Base-by-base conservation (phyloP, 2,113 vertebrate species). In the Falco punctatus region DNA sequence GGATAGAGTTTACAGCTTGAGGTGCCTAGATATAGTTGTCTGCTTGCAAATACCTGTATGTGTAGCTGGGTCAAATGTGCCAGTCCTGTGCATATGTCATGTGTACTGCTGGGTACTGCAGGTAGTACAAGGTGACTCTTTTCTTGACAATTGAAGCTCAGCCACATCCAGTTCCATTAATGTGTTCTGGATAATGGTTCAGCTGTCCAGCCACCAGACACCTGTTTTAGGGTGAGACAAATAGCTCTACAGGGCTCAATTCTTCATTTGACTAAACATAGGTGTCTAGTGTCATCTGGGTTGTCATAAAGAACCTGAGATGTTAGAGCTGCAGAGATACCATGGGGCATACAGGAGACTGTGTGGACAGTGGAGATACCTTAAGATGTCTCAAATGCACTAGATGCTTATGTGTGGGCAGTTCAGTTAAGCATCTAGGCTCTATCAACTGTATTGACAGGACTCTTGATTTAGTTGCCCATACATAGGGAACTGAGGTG, bases 261-360 rank as follows among this genome's bases (percentile, higher is more conserved):
- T 77, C 10, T 55, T 77, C 10, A 11, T 23, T 54, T 46, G 33
- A 22, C 15, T 81, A 62, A 81, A 57, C 6, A 20, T 10, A 49
- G 46, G 10, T 30, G 33, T 58, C 35, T 61, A 23, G 3, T 35
- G 40, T 61, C 9, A 46, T 26, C 40, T 65, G 33, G 9, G 22
- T 51, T 0, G 0, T 32, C 30, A 59, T 0, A 46, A n/a, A 62
- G 46, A 79, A 54, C n/a, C 54, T 72, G 38, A 75, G 27, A n/a
- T 14, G 10, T 77, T 54, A 59, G 7, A 71, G 17, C 23, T 89
- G 40, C 30, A 84, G 81, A 61, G 70, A 61, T 8, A 52, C 11
- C 12, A 62, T 32, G 19, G 19, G 16, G 4, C 4, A 6, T 42
- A 10, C 46, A 61, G 7, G 24, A 70, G 20, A 65, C 1, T 4